Conservation (phyloP, 2,113 vertebrate genomes). For the rat (Rattus norvegicus) region GRCr8 NC_086028.1:87876001-87876500, state of each 20-base stretch:
- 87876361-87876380: neutral
- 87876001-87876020: neutral
- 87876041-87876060: neutral
- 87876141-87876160: too few relatives aligned
- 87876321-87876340: neutral
- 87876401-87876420: neutral
- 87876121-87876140: neutral
- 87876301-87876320: neutral
- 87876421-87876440: neutral
- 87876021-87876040: too few relatives aligned
- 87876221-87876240: too few relatives aligned
- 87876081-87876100: neutral
- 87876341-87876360: neutral
- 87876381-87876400: neutral
- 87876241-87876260: too few relatives aligned
- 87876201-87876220: too few relatives aligned
- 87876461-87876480: neutral
- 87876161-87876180: too few relatives aligned
- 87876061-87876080: neutral
- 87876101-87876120: neutral
- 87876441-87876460: neutral
- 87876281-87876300: neutral
- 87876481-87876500: neutral
- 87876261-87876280: neutral
- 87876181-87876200: too few relatives aligned